Percentiles rank a stretch among this genome's conserved stretches.
These are phyloP conservation scores for Neogobius melanostomus DNA, from an alignment of 2,113 vertebrate species.

Conservation along the genomic window DNA sequence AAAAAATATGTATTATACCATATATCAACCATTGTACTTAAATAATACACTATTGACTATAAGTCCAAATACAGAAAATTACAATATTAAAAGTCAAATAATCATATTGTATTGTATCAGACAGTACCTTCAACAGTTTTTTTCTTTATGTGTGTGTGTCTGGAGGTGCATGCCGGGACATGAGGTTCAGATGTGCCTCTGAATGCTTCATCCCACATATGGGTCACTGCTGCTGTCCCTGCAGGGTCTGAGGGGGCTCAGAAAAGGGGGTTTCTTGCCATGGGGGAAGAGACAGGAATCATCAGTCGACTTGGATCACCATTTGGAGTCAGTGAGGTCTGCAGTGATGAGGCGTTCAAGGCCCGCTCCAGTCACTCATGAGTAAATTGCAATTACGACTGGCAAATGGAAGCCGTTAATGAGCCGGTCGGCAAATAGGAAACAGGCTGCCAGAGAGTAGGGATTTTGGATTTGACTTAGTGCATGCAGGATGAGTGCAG, in stretches of 20 bases:
- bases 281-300: constrained; percentile 10
- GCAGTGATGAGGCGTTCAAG: constrained; percentile 12
- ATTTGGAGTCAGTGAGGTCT: constrained; percentile 41
- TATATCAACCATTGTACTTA: no score
- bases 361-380: constrained; percentile 17
- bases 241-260: constrained; percentile 28
- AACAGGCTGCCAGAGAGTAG: constrained; percentile 14
- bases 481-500: constrained; percentile 22
- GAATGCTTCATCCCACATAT: constrained; percentile 61
- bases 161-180: constrained; percentile 28
- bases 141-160: constrained; percentile 11
- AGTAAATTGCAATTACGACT: constrained; percentile 37
- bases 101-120: no score
- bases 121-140: not conserved
- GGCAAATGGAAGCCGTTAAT: constrained; percentile 26
- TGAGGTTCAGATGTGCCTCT: constrained; percentile 64
- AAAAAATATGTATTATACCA: no score
- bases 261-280: constrained; percentile 27
- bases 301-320: constrained; percentile 29
- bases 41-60: no score
- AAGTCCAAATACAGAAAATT: no score
- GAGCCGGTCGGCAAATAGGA: constrained; percentile 21
- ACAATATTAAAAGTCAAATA: no score
- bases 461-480: constrained; percentile 14
- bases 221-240: constrained; percentile 61